Base-by-base conservation (phyloP, 2,797 vertebrate genomes). In the Cyprinodon diabolis region DNA sequence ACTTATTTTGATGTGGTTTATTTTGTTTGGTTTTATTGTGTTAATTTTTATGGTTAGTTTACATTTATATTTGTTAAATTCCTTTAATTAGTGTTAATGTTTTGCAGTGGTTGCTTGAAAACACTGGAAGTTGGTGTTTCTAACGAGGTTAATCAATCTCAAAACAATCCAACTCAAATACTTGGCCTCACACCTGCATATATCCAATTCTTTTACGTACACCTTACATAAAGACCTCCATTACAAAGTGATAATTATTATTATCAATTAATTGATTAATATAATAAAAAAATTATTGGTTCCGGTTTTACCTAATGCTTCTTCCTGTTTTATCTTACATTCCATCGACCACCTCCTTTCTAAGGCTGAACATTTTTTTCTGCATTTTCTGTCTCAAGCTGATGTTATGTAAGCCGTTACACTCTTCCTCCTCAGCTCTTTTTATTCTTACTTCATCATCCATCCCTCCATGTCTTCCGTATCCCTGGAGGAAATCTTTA, bases 401-500 rank as follows among this genome's bases (percentile, higher is more conserved):
- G 17, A 72, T 71, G 70, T 76, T 82, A 71, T 6, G 12, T 75
- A 66, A 82, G 55, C 21, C 3, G 35, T 57, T 73, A 11, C 60
- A 54, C 40, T 62, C 37, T 75, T 72, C 57, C 74, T 47, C 25
- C 73, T 57, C n/a, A 2, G 21, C 75, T 66, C 4, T 54, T 35
- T 71, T 45, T 43, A 25, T 67, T 71, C 47, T 67, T 62, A 40
- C 56, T 52, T 52, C 48, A 77, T 60, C 73, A 25, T 49, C 67
- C 63, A 17, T 51, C 23, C 30, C 68, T 76, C 54, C 40, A 9
- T 2, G 58, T n/a, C 25, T 43, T 40, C 69, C n/a, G 25, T 54
- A 68, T 78, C 73, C 71, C 78, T 3, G 11, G 66, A 69, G 75
- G 72, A 75, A 77, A 56, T 55, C 60, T 69, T 69, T 70, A 68